Conservation (phyloP, 2,797 vertebrate genomes). For the Alectoris magna region DNA sequence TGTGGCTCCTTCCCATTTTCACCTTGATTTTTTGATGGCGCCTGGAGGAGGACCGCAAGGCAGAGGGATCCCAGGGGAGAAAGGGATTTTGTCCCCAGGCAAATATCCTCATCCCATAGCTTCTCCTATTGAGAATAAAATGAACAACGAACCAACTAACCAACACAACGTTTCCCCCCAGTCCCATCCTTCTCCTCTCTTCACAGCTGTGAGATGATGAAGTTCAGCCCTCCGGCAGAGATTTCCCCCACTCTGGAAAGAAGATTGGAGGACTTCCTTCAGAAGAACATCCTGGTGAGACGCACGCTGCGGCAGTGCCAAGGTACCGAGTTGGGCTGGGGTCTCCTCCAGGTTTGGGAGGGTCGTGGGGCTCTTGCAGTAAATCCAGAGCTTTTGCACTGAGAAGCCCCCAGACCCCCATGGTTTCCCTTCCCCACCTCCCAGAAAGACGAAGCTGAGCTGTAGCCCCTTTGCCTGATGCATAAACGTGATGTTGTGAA, state of each 20-base stretch:
- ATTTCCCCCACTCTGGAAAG: not conserved
- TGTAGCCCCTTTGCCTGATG: not conserved
- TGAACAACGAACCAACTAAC: rapidly evolving
- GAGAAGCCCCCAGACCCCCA: not conserved
- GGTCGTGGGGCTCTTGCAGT: not conserved
- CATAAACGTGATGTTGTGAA: rapidly evolving
- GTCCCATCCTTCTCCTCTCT: not conserved
- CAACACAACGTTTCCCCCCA: rapidly evolving
- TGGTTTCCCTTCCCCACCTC: not conserved
- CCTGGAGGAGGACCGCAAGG: not conserved
- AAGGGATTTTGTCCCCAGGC: not conserved
- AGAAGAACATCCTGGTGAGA: not conserved
- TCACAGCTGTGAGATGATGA: constrained; percentile 5
- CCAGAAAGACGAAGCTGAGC: too few species aligned
- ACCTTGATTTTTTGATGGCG: not conserved
- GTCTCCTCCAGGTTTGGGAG: not conserved
- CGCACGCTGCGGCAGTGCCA: not conserved
- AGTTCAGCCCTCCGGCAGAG: not conserved
- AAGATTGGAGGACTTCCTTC: not conserved
- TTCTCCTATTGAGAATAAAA: not conserved
- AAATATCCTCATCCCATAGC: rapidly evolving
- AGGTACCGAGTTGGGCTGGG: not conserved
- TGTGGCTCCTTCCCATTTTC: rapidly evolving
- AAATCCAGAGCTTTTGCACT: too few species aligned
- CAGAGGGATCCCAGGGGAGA: not conserved